These are phyloP conservation scores for Xestia c-nigrum DNA, from an alignment of 2,888 invertebrate genomes.

Conservation along the genomic window DNA sequence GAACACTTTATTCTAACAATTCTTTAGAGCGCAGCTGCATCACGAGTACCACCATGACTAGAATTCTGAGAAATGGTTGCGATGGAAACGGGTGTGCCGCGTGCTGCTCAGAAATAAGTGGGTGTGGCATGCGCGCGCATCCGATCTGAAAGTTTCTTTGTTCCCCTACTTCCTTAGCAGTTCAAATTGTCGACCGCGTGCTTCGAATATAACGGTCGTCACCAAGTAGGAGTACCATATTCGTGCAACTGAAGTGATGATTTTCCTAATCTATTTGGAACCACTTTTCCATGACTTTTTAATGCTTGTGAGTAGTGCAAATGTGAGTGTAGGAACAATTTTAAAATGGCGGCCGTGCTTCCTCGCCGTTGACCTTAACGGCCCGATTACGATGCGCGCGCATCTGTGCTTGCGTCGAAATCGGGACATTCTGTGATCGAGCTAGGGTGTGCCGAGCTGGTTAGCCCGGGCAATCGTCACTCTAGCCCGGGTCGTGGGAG, in stretches of 20 bases:
- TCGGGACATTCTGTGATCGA: conserved; percentile 7
- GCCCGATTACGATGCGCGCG: too few species aligned
- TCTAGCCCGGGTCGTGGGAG: neutral
- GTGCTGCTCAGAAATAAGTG: neutral
- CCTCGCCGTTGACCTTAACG: too few species aligned
- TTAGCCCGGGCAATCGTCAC: neutral
- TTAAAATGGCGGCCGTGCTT: conserved; percentile 39
- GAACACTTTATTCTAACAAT: neutral
- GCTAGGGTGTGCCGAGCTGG: neutral
- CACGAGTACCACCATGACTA: conserved; percentile 1
- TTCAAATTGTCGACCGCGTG: conserved; percentile 20
- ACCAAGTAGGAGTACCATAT: neutral
- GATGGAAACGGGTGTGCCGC: conserved; percentile 26
- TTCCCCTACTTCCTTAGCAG: neutral
- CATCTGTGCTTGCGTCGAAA: too few species aligned
- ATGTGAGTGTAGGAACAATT: neutral
- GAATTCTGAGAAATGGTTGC: conserved; percentile 46
- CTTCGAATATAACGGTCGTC: neutral
- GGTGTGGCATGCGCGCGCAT: conserved; percentile 45
- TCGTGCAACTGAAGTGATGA: neutral
- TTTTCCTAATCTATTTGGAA: neutral
- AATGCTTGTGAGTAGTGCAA: neutral
- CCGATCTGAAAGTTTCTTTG: neutral
- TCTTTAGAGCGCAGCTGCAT: neutral
- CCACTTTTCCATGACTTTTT: neutral